phyloP scores from a whole-genome alignment of 92 coral and sea anemone genomes.

The Phenganax stokvisi region DNA sequence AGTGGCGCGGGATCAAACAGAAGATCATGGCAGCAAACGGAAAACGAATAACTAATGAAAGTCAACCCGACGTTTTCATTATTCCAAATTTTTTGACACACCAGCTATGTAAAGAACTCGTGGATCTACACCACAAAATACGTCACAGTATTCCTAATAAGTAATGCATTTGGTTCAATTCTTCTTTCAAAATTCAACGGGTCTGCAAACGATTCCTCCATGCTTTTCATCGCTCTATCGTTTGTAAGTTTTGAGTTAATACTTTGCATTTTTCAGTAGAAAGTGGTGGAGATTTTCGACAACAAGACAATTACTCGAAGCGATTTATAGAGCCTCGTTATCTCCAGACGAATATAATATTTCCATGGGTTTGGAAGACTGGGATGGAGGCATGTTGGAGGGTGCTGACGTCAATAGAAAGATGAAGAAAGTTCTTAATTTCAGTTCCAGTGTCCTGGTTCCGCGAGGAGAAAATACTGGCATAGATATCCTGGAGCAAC shows the following conservation, averaged over 20 bases:
- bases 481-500: conserved; percentile 8
- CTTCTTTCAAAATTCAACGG: background rate
- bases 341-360: conserved; percentile 27
- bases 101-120: conserved; percentile 18
- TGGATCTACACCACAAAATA: background rate
- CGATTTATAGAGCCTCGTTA: conserved; percentile 13
- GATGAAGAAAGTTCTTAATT: conserved; percentile 21
- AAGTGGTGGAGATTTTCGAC: conserved; percentile 25
- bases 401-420: conserved; percentile 14
- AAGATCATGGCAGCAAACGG: background rate
- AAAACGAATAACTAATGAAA: conserved; percentile 1
- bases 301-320: conserved; percentile 21
- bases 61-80: conserved; percentile 10
- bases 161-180: background rate
- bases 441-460: conserved; percentile 29
- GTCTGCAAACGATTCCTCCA: background rate
- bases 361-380: background rate
- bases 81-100: conserved; percentile 27
- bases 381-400: conserved; percentile 26
- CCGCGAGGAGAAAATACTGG: conserved; percentile 20
- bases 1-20: conserved; percentile 8
- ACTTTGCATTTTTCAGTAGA: background rate
- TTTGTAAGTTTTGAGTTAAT: background rate
- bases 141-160: background rate
- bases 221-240: background rate